phyloP scores from a whole-genome alignment of 2,888 invertebrate genomes.

The Oconnorella tubifera region DNA sequence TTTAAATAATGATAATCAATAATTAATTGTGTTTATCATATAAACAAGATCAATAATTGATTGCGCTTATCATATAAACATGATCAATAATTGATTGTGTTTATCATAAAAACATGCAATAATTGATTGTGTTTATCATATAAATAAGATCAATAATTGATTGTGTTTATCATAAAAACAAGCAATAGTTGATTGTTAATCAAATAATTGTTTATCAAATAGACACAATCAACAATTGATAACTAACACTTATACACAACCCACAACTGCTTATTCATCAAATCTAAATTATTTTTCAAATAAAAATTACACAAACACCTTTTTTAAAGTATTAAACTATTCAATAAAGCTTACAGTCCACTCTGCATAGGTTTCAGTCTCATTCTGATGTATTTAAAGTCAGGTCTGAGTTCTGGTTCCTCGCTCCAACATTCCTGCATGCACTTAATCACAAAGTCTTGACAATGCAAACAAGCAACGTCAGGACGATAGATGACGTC shows the following conservation, averaged over 20 bases:
- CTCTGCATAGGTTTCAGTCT: slow-evolving; percentile 85
- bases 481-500: not conserved
- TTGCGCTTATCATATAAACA: not conserved
- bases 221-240: too few relatives aligned
- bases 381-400: slow-evolving; percentile 79
- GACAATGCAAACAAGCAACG: slow-evolving; percentile 73
- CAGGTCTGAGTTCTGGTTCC: slow-evolving; percentile 80
- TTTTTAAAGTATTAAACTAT: too few relatives aligned
- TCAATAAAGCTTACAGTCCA: slow-evolving; percentile 63
- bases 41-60: not conserved
- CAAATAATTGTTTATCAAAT: too few relatives aligned
- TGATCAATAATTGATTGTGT: not conserved
- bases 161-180: not conserved
- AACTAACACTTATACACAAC: too few relatives aligned
- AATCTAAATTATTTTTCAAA: not conserved
- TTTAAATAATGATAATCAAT: too few relatives aligned
- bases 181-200: not conserved
- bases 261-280: not conserved
- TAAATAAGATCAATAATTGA: not conserved
- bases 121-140: not conserved
- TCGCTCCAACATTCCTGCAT: slow-evolving; percentile 94
- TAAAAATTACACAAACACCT: too few relatives aligned
- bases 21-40: not conserved
- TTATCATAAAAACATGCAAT: not conserved
- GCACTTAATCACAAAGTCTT: slow-evolving; percentile 63